Base-by-base conservation (phyloP, 2,888 invertebrate species). In the Diachrysia chrysitis region DNA sequence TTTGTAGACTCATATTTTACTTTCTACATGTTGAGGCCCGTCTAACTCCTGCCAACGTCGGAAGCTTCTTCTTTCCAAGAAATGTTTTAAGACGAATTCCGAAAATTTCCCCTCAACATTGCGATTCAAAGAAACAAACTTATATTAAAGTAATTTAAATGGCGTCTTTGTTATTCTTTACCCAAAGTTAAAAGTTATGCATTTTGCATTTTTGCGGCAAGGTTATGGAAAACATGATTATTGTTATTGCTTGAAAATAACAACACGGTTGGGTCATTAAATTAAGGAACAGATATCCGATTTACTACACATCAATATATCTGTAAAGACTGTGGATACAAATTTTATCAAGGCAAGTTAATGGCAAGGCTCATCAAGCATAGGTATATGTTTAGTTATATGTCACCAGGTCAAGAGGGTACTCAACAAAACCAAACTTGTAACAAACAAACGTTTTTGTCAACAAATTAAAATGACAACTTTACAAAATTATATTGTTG, bases 71-170 rank as follows among this genome's bases (percentile, higher is more conserved):
- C 89, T 91, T 89, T 86, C 83, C 87, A 87, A 90, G 91, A 92
- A 93, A 92, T 91, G 89, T 88, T 92, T 91, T 90, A 90, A 89
- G 91, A 89, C 89, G 88, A 90, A 94, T 95, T 93, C 93, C 92
- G 83, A 92, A 93, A 92, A 92, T 93, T 90, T 89, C 89, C 90
- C 88, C 87, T 87, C 88, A 87, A 87, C 89, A 87, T 91, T 85
- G 89, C 89, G 87, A 92, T 91, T 92, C 90, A 89, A 89, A 91
- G 90, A 91, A 92, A 92, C 90, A 92, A 91, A 92, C 87, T 92
- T 91, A 87, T 91, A 91, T 89, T 91, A 90, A 92, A 92, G 90
- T 89, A 92, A 91, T 92, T 92, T 91, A 90, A 92, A 91, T 90
- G 84, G 89, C 89, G 85, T 89, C 91, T 91, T 91, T 91, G 91